Conservation (phyloP, 2,113 vertebrate species). For the Rhinopithecus roxellana region DNA sequence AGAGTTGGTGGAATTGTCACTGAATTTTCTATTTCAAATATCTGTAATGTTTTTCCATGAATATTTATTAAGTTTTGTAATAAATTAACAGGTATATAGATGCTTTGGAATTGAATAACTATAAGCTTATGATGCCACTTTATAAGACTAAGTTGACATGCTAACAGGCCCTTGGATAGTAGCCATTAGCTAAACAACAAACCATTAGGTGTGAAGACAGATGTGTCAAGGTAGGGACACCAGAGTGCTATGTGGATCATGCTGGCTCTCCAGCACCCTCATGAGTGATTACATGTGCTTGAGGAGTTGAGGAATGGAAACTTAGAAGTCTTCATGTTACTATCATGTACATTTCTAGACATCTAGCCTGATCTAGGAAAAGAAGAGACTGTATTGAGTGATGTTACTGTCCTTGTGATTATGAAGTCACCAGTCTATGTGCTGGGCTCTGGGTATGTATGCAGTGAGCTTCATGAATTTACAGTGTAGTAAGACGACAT, state of each 20-base stretch:
- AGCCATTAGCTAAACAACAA: background rate
- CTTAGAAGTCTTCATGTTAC: background rate
- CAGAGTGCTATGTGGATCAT: background rate
- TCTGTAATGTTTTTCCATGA: background rate
- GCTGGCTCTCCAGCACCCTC: background rate
- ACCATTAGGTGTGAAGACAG: background rate
- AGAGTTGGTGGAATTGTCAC: background rate
- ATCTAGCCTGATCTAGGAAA: background rate
- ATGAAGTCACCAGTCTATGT: background rate
- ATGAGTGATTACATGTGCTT: background rate
- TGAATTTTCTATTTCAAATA: background rate
- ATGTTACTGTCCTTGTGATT: background rate
- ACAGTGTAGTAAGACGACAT: background rate
- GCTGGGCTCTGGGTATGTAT: fast-evolving
- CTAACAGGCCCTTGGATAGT: background rate
- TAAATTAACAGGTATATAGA: background rate
- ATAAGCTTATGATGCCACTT: background rate
- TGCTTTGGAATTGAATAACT: background rate
- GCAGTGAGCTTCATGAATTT: background rate
- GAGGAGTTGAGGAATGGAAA: background rate
- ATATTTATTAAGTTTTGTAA: background rate
- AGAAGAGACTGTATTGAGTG: no score
- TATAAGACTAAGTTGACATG: background rate
- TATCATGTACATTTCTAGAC: background rate
- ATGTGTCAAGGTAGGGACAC: background rate